Evolutionary conservation across 2,113 vertebrate genomes (phyloP).

Genomic region (Pseudopipra pipra): DNA sequence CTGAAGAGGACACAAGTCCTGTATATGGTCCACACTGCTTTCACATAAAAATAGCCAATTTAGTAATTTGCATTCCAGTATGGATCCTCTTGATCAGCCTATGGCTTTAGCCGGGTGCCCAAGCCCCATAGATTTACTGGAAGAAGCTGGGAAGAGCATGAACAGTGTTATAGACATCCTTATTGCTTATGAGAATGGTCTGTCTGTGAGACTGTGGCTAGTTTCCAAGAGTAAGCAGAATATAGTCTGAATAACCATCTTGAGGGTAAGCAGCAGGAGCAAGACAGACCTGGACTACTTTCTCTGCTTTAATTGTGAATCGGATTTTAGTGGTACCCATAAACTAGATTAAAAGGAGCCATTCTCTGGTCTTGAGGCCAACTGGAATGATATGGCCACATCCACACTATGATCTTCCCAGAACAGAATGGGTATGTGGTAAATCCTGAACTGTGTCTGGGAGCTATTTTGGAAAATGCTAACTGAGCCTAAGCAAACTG

Average conservation of each 20-base stretch:
- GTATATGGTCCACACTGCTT: background rate
- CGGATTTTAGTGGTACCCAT: background rate
- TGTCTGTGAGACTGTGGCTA: background rate
- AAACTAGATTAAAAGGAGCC: background rate
- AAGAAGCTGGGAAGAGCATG: background rate
- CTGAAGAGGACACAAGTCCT: background rate
- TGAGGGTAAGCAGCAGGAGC: background rate
- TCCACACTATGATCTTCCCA: background rate
- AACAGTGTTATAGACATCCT: background rate
- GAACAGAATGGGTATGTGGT: background rate
- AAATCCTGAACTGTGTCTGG: background rate
- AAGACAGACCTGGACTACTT: background rate
- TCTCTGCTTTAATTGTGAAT: background rate
- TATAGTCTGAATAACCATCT: background rate
- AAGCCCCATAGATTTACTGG: background rate
- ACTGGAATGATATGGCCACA: background rate
- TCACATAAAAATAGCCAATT: background rate
- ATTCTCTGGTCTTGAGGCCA: background rate
- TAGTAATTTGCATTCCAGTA: background rate
- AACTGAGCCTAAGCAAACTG: background rate
- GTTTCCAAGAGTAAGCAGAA: background rate
- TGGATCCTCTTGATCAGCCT: background rate
- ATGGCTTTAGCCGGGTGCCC: background rate
- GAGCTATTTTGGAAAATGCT: background rate
- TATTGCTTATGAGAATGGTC: background rate